Conservation (phyloP, 2,888 invertebrate genomes). For the Drosophila paramelanica region DNA sequence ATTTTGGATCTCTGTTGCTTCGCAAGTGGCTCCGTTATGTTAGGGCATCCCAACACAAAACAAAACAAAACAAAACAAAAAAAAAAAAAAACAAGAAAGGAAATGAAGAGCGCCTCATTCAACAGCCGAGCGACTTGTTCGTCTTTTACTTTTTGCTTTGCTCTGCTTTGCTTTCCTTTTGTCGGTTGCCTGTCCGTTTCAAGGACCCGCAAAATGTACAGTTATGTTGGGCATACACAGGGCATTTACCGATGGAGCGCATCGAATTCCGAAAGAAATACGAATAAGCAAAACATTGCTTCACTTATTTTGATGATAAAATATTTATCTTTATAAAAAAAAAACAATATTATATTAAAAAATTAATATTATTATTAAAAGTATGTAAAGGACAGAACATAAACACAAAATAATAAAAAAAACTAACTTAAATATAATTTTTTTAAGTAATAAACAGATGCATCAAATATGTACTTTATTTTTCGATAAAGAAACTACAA, state of each 20-base stretch:
- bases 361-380: too few relatives aligned
- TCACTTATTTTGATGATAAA: too few relatives aligned
- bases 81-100: conserved; percentile 3
- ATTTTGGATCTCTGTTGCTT: conserved; percentile 41
- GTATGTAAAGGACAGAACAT: too few relatives aligned
- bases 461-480: too few relatives aligned
- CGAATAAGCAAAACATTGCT: too few relatives aligned
- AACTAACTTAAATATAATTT: too few relatives aligned
- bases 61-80: background rate
- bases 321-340: too few relatives aligned
- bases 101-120: conserved; percentile 36
- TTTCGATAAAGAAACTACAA: too few relatives aligned
- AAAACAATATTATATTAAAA: too few relatives aligned
- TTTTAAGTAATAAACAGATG: too few relatives aligned
- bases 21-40: conserved; percentile 44
- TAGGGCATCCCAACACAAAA: conserved; percentile 23
- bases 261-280: background rate
- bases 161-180: conserved; percentile 9
- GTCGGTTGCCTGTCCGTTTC: conserved; percentile 25
- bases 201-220: conserved; percentile 51
- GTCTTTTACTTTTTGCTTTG: background rate
- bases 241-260: conserved; percentile 7
- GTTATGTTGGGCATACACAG: conserved; percentile 32
- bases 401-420: too few relatives aligned
- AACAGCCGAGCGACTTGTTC: conserved; percentile 32